Evolutionary conservation across 2,113 vertebrate species (phyloP).

Genomic region (Mormyrus iriodes): DNA sequence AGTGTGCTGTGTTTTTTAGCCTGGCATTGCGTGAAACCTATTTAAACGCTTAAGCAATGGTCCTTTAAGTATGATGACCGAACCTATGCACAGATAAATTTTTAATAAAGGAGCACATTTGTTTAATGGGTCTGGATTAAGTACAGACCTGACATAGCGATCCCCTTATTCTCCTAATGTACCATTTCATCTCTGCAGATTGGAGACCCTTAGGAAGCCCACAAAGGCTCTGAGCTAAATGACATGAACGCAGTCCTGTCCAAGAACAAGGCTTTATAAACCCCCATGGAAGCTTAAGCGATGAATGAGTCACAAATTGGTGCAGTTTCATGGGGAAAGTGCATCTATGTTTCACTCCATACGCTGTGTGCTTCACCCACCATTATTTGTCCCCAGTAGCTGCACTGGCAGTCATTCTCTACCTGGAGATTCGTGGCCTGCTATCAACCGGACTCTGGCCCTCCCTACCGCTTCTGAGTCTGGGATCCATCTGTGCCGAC

Average conservation of each 20-base stretch:
- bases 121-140: background rate
- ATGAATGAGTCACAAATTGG: background rate
- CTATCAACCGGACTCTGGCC: background rate
- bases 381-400: background rate
- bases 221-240: background rate
- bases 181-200: background rate
- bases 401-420: no score
- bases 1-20: background rate
- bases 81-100: background rate
- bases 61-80: background rate
- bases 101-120: background rate
- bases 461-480: background rate
- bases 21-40: background rate
- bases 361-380: background rate
- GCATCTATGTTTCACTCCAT: background rate
- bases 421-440: background rate
- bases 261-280: background rate
- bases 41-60: background rate
- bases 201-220: background rate
- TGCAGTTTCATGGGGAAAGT: background rate
- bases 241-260: background rate
- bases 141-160: background rate
- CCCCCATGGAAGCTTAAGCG: background rate
- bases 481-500: background rate
- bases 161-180: background rate